These are phyloP conservation scores for Chymomyza costata DNA, from an alignment of 1,140 invertebrate genomes.

Conservation along the genomic window DNA sequence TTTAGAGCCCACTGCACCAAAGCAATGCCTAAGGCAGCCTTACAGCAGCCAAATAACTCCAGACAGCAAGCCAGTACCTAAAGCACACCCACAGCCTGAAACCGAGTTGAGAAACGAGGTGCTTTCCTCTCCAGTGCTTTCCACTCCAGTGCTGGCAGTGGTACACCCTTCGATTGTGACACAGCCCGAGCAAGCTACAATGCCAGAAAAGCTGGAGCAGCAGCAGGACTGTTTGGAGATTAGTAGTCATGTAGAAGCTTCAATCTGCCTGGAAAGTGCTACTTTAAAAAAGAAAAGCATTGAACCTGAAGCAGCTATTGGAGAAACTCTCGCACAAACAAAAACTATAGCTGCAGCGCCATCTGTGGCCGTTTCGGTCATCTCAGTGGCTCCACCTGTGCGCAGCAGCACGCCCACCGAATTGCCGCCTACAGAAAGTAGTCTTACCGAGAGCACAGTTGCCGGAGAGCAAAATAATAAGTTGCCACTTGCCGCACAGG, in stretches of 20 bases:
- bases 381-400: slow-evolving; percentile 42
- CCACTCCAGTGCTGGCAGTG: background rate
- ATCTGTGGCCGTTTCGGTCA: slow-evolving; percentile 45
- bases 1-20: background rate
- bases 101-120: no score
- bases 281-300: background rate
- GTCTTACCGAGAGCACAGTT: background rate
- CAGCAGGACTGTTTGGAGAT: no score
- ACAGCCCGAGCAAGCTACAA: background rate
- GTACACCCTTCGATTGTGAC: background rate
- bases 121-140: background rate
- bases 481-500: slow-evolving; percentile 27
- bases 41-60: background rate
- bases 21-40: background rate
- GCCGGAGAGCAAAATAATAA: background rate
- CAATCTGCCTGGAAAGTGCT: background rate
- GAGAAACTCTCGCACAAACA: background rate
- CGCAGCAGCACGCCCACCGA: background rate
- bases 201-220: background rate
- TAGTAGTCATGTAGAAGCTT: no score
- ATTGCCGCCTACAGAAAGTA: background rate
- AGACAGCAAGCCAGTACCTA: background rate
- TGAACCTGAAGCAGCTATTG: background rate
- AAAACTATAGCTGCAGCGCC: slow-evolving; percentile 11
- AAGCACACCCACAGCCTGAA: background rate